Conservation (phyloP, 2,888 invertebrate species). For the Drosophila gaucha region DNA sequence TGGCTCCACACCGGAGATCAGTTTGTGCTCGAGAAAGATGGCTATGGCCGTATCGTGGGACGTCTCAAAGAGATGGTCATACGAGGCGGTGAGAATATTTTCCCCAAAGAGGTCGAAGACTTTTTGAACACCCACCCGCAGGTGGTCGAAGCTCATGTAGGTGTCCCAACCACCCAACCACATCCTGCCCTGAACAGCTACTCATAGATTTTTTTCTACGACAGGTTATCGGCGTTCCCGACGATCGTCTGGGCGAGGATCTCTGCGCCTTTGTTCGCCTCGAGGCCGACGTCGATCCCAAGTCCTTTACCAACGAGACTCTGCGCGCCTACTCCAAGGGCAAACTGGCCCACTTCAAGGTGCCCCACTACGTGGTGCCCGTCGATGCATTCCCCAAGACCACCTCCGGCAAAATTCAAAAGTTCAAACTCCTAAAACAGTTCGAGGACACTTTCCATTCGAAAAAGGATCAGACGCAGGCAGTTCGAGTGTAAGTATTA, state of each 20-base stretch:
- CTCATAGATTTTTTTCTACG: not conserved
- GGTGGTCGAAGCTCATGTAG: conserved; percentile 89
- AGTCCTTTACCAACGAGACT: conserved; percentile 86
- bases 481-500: conserved; percentile 37
- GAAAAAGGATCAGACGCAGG: conserved; percentile 4
- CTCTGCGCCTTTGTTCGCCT: conserved; percentile 88
- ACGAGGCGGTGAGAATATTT: conserved; percentile 93
- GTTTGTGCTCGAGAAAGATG: conserved; percentile 88
- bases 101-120: conserved; percentile 92
- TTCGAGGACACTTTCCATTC: conserved; percentile 50
- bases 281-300: conserved; percentile 82
- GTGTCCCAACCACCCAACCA: conserved; percentile 25
- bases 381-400: conserved; percentile 90
- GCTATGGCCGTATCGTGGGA: conserved; percentile 89
- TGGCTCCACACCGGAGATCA: conserved; percentile 91
- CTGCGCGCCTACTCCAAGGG: conserved; percentile 88
- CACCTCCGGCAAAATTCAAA: conserved; percentile 91
- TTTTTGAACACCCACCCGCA: conserved; percentile 89
- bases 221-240: conserved; percentile 89
- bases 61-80: conserved; percentile 91
- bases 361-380: conserved; percentile 89
- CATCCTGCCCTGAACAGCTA: not conserved
- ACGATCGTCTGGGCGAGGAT: conserved; percentile 90
- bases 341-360: conserved; percentile 91
- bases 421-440: conserved; percentile 86